Evolutionary conservation across 2,113 vertebrate species (phyloP).

Genomic region (Pangasianodon hypophthalmus): DNA sequence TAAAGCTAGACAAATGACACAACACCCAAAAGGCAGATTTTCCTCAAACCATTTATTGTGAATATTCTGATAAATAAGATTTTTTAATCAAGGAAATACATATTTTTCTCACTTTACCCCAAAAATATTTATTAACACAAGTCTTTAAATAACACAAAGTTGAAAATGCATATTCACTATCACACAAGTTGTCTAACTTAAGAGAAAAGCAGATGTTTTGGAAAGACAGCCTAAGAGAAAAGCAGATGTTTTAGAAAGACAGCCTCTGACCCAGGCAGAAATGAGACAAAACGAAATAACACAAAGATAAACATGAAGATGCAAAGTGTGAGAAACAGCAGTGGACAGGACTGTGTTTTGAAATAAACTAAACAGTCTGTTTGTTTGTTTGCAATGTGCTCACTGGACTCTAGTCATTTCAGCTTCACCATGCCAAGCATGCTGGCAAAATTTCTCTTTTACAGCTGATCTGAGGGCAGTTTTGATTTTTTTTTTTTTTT

Average conservation of each 20-base stretch:
- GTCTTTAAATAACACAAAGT: neutral
- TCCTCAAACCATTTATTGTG: slow-evolving; percentile 1
- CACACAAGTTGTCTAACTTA: neutral
- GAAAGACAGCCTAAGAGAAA: neutral
- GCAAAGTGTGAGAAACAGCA: neutral
- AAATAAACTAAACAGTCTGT: slow-evolving; percentile 19
- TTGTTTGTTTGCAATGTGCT: slow-evolving; percentile 36
- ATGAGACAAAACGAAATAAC: slow-evolving; percentile 13
- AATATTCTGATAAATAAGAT: slow-evolving; percentile 12
- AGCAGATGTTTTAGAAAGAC: neutral
- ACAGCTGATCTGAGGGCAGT: slow-evolving; percentile 25
- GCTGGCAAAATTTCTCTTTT: neutral
- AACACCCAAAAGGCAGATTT: neutral
- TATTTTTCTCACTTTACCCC: neutral
- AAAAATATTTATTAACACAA: neutral
- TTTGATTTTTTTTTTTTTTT: neutral
- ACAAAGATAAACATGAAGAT: neutral
- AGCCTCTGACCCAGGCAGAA: neutral
- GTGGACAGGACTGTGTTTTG: neutral
- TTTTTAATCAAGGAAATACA: neutral
- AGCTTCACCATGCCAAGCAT: neutral
- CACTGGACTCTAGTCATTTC: slow-evolving; percentile 30
- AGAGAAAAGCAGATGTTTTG: neutral
- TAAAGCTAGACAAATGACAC: neutral
- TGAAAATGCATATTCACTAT: neutral